Evolutionary conservation across 2,113 vertebrate species (phyloP).

Genomic region (Oceanodroma tethys): DNA sequence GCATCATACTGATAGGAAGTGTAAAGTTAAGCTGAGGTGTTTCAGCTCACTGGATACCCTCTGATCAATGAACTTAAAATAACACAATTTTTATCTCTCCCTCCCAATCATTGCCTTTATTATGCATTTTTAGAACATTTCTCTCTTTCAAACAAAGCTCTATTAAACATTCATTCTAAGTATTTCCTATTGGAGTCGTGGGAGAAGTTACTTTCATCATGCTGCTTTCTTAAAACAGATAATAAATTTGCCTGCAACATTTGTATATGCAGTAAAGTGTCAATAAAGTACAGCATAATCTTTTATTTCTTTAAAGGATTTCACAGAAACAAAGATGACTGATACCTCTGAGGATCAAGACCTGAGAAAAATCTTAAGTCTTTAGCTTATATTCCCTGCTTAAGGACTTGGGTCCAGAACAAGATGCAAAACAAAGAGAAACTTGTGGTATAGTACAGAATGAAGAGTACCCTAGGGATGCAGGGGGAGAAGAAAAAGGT

Average conservation of each 20-base stretch:
- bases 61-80: background rate
- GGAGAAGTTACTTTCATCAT: background rate
- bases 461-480: background rate
- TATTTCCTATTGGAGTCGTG: background rate
- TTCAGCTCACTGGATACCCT: background rate
- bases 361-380: background rate
- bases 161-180: background rate
- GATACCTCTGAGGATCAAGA: background rate
- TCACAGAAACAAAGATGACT: background rate
- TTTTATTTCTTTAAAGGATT: background rate
- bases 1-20: background rate
- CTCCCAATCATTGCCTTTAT: background rate
- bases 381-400: background rate
- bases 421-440: background rate
- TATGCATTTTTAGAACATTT: background rate
- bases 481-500: background rate
- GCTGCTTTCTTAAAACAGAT: background rate
- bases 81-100: background rate
- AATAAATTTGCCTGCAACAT: background rate
- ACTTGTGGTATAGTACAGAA: background rate
- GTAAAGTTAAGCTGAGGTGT: background rate
- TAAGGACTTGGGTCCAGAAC: background rate
- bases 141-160: background rate
- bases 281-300: background rate
- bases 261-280: background rate